Conservation (phyloP, 2,888 invertebrate species). For the Heliconius aoede region DNA sequence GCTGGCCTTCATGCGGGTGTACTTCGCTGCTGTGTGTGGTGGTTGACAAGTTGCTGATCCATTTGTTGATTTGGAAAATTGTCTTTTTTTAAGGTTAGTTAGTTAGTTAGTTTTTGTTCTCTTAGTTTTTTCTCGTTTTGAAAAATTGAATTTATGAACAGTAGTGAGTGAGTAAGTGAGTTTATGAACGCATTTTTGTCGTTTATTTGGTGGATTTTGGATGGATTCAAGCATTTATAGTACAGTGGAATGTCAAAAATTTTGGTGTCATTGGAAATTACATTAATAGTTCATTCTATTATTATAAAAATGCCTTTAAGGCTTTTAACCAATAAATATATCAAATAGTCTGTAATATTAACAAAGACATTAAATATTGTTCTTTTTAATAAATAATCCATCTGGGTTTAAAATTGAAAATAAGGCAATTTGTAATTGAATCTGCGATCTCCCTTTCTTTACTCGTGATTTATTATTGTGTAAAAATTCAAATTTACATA, state of each 20-base stretch:
- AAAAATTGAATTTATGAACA: background rate
- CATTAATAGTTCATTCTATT: background rate
- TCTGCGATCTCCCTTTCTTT: too few species aligned
- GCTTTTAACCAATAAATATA: background rate
- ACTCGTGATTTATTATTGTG: background rate
- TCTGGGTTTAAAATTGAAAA: constrained; percentile 1
- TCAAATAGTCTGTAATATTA: background rate
- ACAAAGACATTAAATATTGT: background rate
- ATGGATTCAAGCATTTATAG: background rate
- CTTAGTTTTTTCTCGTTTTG: background rate
- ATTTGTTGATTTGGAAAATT: background rate
- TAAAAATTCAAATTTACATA: background rate
- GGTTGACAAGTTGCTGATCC: background rate
- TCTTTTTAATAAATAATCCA: background rate
- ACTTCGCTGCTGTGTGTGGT: background rate
- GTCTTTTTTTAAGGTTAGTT: background rate
- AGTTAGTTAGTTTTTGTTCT: background rate
- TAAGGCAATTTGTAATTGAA: background rate
- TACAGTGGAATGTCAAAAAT: background rate
- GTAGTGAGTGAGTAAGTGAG: too few species aligned
- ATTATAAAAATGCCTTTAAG: background rate
- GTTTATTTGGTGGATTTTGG: background rate
- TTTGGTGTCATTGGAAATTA: background rate
- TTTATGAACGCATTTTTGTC: background rate
- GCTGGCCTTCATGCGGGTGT: background rate